Percentiles rank a stretch among this genome's conserved stretches.
These are phyloP conservation scores for Unio delphinus DNA, from an alignment of 2,888 invertebrate genomes.

Conservation along the genomic window DNA sequence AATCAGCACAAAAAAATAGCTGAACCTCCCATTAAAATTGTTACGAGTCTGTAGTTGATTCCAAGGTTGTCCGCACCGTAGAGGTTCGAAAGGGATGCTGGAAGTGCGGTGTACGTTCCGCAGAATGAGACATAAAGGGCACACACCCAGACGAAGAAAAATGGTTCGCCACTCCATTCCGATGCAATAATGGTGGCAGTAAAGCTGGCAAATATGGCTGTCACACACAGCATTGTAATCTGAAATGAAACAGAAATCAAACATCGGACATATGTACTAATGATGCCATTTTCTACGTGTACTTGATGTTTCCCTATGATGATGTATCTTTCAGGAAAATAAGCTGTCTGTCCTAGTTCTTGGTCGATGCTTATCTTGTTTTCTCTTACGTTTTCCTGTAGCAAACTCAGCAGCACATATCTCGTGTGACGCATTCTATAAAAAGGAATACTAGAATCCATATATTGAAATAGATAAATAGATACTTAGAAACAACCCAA, in stretches of 20 bases:
- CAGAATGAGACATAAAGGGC: conserved; percentile 16
- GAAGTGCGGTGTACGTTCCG: conserved; percentile 14
- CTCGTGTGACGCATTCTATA: no score
- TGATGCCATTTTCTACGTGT: no score
- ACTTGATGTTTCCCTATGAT: no score
- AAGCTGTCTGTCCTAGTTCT: no score
- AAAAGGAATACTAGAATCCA: no score
- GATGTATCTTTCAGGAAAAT: no score
- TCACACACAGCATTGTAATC: conserved; percentile 12
- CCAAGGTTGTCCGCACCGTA: conserved; percentile 28
- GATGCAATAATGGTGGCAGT: conserved; percentile 16
- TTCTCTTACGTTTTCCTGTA: no score
- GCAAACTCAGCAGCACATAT: no score
- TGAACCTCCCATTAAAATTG: conserved; percentile 57
- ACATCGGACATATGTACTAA: no score
- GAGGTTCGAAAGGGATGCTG: conserved; percentile 18
- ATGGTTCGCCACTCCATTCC: conserved; percentile 20
- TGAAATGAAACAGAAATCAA: conserved; percentile 4
- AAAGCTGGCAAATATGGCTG: conserved; percentile 13
- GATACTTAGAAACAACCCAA: no score
- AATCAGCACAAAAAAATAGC: not conserved
- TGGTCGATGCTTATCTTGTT: no score
- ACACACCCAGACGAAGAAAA: conserved; percentile 28
- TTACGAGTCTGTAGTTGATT: conserved; percentile 66
- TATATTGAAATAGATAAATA: no score